Conservation (phyloP, 2,113 vertebrate genomes). For the Syngnathus scovelli region DNA sequence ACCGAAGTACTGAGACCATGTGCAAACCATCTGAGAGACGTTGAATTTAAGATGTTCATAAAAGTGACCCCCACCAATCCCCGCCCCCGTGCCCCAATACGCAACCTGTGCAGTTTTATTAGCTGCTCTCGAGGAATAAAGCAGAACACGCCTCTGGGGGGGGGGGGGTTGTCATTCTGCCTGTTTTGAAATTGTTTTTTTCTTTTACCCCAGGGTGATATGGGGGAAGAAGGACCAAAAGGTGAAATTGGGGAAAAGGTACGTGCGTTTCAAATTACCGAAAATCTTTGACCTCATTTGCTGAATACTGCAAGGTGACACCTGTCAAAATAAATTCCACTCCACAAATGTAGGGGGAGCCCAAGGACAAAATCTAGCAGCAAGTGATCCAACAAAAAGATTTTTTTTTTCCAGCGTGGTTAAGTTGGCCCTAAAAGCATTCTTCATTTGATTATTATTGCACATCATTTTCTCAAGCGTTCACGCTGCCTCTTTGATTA, state of each 20-base stretch:
- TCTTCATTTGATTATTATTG: background rate
- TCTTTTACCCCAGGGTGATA: constrained; percentile 75
- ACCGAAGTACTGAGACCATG: constrained; percentile 32
- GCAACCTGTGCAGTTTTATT: background rate
- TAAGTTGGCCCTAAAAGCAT: too few relatives aligned
- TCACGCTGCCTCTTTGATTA: background rate
- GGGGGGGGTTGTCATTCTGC: background rate
- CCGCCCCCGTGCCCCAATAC: too few relatives aligned
- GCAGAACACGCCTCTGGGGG: constrained; percentile 11
- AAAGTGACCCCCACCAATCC: constrained; percentile 6
- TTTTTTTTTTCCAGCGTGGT: background rate
- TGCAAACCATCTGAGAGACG: constrained; percentile 22
- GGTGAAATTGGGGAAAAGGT: constrained; percentile 91
- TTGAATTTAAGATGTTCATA: constrained; percentile 16
- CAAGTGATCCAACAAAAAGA: background rate
- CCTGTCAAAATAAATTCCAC: background rate
- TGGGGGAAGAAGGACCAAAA: constrained; percentile 84
- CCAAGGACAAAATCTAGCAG: background rate
- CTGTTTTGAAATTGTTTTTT: background rate
- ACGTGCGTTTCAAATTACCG: constrained; percentile 33
- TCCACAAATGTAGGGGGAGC: background rate
- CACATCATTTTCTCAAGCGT: background rate
- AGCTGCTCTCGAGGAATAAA: background rate
- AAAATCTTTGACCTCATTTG: background rate
- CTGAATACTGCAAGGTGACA: background rate